These are phyloP conservation scores for Mastacembelus armatus DNA, from an alignment of 2,797 vertebrate species.

Conservation along the genomic window DNA sequence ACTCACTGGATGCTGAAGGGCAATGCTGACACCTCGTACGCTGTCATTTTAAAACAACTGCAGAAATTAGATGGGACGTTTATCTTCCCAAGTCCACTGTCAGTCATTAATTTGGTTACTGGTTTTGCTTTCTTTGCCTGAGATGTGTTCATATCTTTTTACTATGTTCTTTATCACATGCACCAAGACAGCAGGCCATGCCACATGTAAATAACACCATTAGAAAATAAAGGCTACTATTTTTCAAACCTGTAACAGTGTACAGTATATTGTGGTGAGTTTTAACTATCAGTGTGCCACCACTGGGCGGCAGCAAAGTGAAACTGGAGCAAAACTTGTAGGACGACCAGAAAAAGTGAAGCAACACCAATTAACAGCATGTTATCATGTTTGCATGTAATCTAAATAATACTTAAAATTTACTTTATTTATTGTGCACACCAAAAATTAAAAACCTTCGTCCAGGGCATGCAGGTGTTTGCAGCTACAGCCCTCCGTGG, in stretches of 20 bases:
- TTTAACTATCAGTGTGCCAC: background rate
- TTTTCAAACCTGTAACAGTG: slow-evolving; percentile 73
- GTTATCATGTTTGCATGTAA: too few species aligned
- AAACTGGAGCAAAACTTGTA: background rate
- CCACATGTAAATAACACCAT: slow-evolving; percentile 80
- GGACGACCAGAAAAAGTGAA: background rate
- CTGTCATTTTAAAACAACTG: slow-evolving; percentile 51
- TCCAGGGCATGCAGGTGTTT: too few species aligned
- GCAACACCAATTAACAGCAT: background rate
- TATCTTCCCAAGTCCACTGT: slow-evolving; percentile 56
- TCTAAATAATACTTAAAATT: background rate
- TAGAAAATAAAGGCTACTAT: slow-evolving; percentile 85
- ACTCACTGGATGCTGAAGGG: slow-evolving; percentile 77
- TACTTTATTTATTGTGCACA: too few species aligned
- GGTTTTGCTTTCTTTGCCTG: slow-evolving; percentile 65
- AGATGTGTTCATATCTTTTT: slow-evolving; percentile 67
- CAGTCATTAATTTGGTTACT: slow-evolving; percentile 39
- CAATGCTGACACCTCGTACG: slow-evolving; percentile 60
- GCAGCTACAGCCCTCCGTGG: too few species aligned
- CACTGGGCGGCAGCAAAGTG: slow-evolving; percentile 45
- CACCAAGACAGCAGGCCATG: slow-evolving; percentile 65
- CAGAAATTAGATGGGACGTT: slow-evolving; percentile 57
- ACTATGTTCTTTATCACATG: slow-evolving; percentile 63
- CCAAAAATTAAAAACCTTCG: too few species aligned
- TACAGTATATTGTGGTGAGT: slow-evolving; percentile 1